Evolutionary conservation across 2,797 vertebrate genomes (phyloP).

Genomic region (Capromys pilorides): DNA sequence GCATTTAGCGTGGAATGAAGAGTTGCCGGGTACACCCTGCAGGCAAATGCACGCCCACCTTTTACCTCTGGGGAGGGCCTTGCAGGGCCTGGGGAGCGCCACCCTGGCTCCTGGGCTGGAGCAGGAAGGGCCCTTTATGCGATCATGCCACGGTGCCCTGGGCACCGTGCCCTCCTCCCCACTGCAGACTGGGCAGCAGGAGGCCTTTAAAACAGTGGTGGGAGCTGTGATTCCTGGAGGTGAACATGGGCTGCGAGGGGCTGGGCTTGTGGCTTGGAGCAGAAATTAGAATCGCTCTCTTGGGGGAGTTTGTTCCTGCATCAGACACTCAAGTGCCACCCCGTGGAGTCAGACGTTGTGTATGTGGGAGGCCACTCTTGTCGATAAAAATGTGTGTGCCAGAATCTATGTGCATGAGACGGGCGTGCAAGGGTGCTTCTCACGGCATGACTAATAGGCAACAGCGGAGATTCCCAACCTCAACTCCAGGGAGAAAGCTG

Average conservation of each 20-base stretch:
- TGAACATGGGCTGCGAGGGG: accelerated
- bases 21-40: neutral
- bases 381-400: neutral
- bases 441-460: accelerated
- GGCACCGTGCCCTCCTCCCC: neutral
- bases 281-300: neutral
- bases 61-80: neutral
- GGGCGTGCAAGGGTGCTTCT: accelerated
- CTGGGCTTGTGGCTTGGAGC: accelerated
- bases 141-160: neutral
- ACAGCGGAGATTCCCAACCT: neutral
- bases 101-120: neutral
- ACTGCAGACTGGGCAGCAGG: neutral
- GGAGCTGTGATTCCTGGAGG: neutral
- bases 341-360: neutral
- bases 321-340: accelerated
- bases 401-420: accelerated
- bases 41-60: accelerated
- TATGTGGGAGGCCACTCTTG: neutral
- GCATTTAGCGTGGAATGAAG: neutral
- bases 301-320: neutral
- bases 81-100: neutral
- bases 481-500: neutral
- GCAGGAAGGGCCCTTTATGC: neutral
- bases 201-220: neutral